These are phyloP conservation scores for Scytalopus superciliaris DNA, from an alignment of 2,113 vertebrate genomes.

Conservation along the genomic window DNA sequence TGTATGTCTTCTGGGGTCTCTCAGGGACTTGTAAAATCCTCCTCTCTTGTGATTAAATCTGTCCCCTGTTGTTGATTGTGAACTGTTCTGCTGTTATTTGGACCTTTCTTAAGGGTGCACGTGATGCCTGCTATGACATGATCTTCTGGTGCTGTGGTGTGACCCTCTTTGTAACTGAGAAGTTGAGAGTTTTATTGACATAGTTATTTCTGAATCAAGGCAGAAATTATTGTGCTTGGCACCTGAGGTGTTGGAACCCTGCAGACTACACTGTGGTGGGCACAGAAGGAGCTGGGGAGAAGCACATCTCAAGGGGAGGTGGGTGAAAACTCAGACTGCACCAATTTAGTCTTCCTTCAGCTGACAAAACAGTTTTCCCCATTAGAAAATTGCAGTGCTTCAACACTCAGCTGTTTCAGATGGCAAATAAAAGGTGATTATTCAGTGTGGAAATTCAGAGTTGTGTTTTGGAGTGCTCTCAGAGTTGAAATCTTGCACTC, in stretches of 20 bases:
- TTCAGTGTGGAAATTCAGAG: neutral
- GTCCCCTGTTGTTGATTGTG: neutral
- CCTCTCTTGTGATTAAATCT: neutral
- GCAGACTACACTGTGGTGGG: neutral
- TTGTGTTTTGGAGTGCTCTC: neutral
- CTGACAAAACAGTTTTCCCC: constrained; percentile 7
- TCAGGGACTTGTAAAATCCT: neutral
- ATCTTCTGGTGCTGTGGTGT: rapidly evolving
- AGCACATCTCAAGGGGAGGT: neutral
- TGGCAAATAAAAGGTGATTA: neutral
- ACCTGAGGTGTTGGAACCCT: neutral
- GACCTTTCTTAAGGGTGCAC: neutral
- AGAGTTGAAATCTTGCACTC: rapidly evolving
- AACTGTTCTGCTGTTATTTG: neutral
- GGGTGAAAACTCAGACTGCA: neutral
- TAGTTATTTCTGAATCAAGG: neutral
- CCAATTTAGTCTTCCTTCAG: neutral
- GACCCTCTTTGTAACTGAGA: neutral
- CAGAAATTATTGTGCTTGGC: neutral
- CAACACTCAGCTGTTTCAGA: neutral
- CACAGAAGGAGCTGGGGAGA: neutral
- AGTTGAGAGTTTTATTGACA: neutral
- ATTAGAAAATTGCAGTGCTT: neutral
- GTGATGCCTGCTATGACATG: neutral
- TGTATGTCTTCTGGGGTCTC: neutral